phyloP scores from a whole-genome alignment of 1,140 invertebrate genomes.

The Pseudomyrmex flavicornis region DNA sequence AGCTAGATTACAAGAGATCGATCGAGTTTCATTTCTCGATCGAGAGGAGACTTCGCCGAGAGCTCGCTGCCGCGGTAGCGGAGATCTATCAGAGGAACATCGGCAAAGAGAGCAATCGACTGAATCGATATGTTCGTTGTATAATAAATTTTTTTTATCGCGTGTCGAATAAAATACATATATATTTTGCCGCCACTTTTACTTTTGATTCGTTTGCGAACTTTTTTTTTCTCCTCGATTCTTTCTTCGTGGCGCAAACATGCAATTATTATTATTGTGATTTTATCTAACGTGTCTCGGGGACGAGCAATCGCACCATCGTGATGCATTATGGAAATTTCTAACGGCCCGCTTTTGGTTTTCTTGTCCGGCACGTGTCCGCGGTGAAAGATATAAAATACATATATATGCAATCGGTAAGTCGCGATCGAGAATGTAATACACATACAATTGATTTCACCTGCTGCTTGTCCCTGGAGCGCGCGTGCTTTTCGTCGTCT shows the following conservation, averaged over 20 bases:
- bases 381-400: neutral
- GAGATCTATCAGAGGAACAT: neutral
- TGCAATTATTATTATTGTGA: neutral
- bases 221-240: no score
- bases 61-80: neutral
- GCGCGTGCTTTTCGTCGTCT: slow-evolving; percentile 39
- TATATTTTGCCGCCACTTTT: no score
- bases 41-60: slow-evolving; percentile 4
- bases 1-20: slow-evolving; percentile 71
- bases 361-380: slow-evolving; percentile 21
- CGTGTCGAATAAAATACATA: no score
- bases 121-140: neutral
- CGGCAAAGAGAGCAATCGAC: no score
- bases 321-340: slow-evolving; percentile 48
- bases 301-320: neutral
- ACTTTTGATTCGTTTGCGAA: no score
- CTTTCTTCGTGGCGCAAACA: neutral
- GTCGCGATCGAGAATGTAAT: slow-evolving; percentile 76
- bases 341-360: slow-evolving; percentile 13
- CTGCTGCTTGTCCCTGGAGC: slow-evolving; percentile 67
- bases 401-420: slow-evolving; percentile 28
- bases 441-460: slow-evolving; percentile 82
- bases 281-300: slow-evolving; percentile 27
- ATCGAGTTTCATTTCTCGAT: slow-evolving; percentile 72
- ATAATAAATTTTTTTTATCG: no score